Evolutionary conservation across 2,113 vertebrate genomes (phyloP), one percentile per base, ranked within the genome.

Genomic region (Ivindomyrus marchei): DNA sequence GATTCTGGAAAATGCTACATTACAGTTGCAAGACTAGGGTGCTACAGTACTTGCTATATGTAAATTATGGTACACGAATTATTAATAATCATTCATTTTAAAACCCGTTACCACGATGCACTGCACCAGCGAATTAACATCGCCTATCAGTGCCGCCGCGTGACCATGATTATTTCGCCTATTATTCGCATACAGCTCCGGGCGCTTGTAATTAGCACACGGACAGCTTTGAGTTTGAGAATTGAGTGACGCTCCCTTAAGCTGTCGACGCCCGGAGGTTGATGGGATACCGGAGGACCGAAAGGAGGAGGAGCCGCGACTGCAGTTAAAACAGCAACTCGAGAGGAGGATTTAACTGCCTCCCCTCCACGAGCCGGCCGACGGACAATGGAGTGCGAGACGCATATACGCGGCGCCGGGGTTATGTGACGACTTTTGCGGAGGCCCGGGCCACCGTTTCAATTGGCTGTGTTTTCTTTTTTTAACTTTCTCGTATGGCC

Each of bases 191-290:
- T 24, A 46, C 83, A 85, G 83, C 83, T 24, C 83, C 45, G 83
- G 19, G 39, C 45, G 9, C 83, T 47, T 10, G 15, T 24, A 85
- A 21, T 11, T 24, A 85, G 4, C 83, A 42, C 19, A 46, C 8
- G 45, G 39, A 19, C 17, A 85, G 45, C 13, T 80, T 80, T 19
- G 31, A 80, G 83, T 11, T 85, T 80, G n/a, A 39, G 70, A 58
- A 58, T 62, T 89, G 36, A 17, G 87, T 74, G 92, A 93, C 94
- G 88, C 88, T 94, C 94, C 95, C 95, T 70, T 95, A 45, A 88
- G 0, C 49, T 80, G 53, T 83, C 91, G 70, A 47, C 89, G 66
- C 92, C 93, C 90, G 93, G 92, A 91, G 89, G 91, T 66, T 91
- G 89, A 93, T 91, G 91, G 91, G 95, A 92, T 92, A 91, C 89